Percentiles rank a stretch among this genome's conserved stretches.
Evolutionary conservation across 2,113 vertebrate genomes (phyloP).

Genomic region (Pachyramphus minor): DNA sequence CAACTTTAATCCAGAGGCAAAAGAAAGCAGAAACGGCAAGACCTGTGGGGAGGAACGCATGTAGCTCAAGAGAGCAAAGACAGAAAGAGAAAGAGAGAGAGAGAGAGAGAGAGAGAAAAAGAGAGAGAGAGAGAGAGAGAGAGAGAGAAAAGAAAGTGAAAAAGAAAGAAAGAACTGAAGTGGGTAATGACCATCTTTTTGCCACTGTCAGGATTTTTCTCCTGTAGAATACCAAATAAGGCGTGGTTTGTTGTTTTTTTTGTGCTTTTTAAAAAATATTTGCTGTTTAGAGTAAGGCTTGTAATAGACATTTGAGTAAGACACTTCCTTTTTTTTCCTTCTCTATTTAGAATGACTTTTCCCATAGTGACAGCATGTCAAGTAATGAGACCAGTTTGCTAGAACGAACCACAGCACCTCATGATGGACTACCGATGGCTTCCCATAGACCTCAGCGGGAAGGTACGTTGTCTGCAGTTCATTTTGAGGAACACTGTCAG

Average conservation of each 20-base stretch:
- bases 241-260: background rate
- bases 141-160: too few species aligned
- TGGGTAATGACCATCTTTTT: background rate
- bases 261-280: background rate
- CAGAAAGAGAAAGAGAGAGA: background rate
- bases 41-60: background rate
- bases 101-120: too few species aligned
- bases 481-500: background rate
- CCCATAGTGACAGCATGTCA: conserved; percentile 62
- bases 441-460: conserved; percentile 76
- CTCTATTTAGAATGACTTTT: conserved; percentile 64
- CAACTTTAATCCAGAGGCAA: background rate
- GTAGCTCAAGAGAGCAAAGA: background rate
- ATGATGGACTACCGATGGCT: conserved; percentile 61
- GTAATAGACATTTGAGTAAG: background rate
- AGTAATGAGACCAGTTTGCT: conserved; percentile 59
- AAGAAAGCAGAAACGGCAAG: background rate
- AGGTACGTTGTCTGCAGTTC: conserved; percentile 60
- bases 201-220: background rate
- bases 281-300: too few species aligned
- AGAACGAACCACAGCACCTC: conserved; percentile 65
- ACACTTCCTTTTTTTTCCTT: background rate
- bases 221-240: background rate
- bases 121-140: too few species aligned
- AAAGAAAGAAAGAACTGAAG: background rate